Evolutionary conservation across 2,797 vertebrate genomes (phyloP), one percentile per base, ranked within the genome.

Genomic region (Rhinichthys osculus): DNA sequence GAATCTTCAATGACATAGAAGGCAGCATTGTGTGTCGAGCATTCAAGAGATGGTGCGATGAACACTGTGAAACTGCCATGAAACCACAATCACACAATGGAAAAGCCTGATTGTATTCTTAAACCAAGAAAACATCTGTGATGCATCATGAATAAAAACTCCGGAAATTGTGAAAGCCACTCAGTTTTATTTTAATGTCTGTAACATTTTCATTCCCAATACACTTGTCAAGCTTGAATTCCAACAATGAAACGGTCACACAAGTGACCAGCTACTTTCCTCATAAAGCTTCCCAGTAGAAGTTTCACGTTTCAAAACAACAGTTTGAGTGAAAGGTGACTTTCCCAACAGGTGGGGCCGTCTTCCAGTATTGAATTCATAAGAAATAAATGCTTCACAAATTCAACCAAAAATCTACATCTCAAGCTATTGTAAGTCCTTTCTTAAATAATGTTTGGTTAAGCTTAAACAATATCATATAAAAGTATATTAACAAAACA

Each of bases 1-100:
- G 93, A 76, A 95, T 95, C 82, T 95, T 94, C 90, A 94, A 93
- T 0, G 92, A 93, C 47, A 92, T 89, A 1, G 91, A 71, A 1
- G 92, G 93, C 40, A 94, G 94, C 40, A 90, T 90, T 27, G 90
- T 95, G 81, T 87, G 88, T 83, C 92, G 87, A 85, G 94, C 93
- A 0, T 93, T 93, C 7, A 19, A 89, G 69, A 92, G 89, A 79
- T 95, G 95, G 95, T 93, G 92, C 17, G 91, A 91, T 76, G 95
- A 96, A 42, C 90, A 92, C 71, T 78, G 81, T 77, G 33, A 87
- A 79, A 35, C 62, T 30, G 76, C 64, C 47, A 72, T 44, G 16
- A 35, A 71, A 77, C 23, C 23, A 52, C 47, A 67, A 76, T 66
- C 50, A 38, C 5, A 16, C 7, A 64, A 42, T 23, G 59, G 3